These are phyloP conservation scores for Eumerus sabulonum DNA, from an alignment of 2,888 invertebrate species.

Conservation along the genomic window DNA sequence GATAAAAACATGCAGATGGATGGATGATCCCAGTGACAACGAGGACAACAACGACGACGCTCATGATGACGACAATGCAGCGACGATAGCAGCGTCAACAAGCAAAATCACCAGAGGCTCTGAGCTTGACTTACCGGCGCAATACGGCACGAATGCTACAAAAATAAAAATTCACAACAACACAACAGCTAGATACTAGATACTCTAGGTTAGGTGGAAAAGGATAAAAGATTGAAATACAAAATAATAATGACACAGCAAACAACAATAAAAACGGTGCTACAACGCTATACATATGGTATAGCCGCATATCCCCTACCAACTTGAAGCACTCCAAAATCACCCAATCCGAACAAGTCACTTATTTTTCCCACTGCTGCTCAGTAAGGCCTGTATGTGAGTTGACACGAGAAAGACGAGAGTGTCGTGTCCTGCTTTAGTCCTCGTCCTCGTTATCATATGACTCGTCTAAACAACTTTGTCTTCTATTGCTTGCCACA, in stretches of 20 bases:
- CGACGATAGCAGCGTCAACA: constrained; percentile 37
- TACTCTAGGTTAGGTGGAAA: not conserved
- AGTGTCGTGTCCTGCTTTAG: constrained; percentile 58
- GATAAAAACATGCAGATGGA: not conserved
- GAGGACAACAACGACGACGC: not conserved
- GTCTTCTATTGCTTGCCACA: constrained; percentile 61
- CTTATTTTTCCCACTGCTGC: constrained; percentile 30
- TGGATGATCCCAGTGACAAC: constrained; percentile 33
- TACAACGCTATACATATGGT: constrained; percentile 11
- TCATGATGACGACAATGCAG: not conserved
- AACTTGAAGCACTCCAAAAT: too few species aligned
- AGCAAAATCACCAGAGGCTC: constrained; percentile 52
- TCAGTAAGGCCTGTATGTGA: not conserved
- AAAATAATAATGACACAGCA: constrained; percentile 58
- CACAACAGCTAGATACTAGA: constrained; percentile 9
- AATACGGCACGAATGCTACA: not conserved
- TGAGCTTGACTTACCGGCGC: constrained; percentile 41
- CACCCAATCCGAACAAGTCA: constrained; percentile 50
- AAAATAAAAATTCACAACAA: constrained; percentile 9
- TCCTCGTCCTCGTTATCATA: constrained; percentile 60
- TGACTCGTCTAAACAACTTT: constrained; percentile 65
- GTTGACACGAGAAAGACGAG: not conserved
- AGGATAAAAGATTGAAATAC: constrained; percentile 34
- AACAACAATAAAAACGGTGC: constrained; percentile 51
- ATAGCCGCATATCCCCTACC: constrained; percentile 46